Percentiles rank a stretch among this genome's conserved stretches.
phyloP scores from a whole-genome alignment of 2,797 vertebrate species.

The Chelon auratus region DNA sequence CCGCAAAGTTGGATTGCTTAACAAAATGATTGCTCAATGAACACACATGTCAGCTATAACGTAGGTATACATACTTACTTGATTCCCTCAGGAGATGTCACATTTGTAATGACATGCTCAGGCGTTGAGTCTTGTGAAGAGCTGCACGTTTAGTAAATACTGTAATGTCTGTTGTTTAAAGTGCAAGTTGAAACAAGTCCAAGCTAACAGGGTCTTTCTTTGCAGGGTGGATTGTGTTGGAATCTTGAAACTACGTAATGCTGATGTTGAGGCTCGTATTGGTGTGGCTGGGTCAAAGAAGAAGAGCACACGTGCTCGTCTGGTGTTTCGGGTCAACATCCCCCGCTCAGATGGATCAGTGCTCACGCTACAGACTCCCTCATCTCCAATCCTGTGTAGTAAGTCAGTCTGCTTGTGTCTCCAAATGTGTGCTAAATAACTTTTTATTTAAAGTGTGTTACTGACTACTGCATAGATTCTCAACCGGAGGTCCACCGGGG shows the following conservation, averaged over 20 bases:
- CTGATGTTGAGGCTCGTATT: slow-evolving; percentile 97
- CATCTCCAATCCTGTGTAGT: slow-evolving; percentile 97
- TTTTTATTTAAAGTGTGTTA: not conserved
- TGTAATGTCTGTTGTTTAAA: slow-evolving; percentile 23
- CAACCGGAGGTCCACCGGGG: too few relatives aligned
- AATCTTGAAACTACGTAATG: slow-evolving; percentile 96
- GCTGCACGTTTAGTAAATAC: slow-evolving; percentile 13
- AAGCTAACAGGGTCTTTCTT: slow-evolving; percentile 25
- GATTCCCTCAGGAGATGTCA: not conserved
- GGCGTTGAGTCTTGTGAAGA: slow-evolving; percentile 10
- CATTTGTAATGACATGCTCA: slow-evolving; percentile 6
- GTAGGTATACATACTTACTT: not conserved
- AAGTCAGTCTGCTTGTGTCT: slow-evolving; percentile 77
- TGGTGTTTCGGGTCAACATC: slow-evolving; percentile 96
- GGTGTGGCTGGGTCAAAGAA: slow-evolving; percentile 98
- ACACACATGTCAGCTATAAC: not conserved
- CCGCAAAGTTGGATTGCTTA: not conserved
- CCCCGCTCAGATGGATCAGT: slow-evolving; percentile 92
- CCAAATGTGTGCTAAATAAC: not conserved
- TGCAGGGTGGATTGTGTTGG: slow-evolving; percentile 97
- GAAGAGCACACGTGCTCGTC: slow-evolving; percentile 96
- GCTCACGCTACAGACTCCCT: slow-evolving; percentile 93
- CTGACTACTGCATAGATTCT: not conserved
- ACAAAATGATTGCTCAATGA: not conserved
- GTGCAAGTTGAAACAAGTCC: slow-evolving; percentile 13